Conservation (phyloP, 2,113 vertebrate species). For the Pachypanchax playfairii region DNA sequence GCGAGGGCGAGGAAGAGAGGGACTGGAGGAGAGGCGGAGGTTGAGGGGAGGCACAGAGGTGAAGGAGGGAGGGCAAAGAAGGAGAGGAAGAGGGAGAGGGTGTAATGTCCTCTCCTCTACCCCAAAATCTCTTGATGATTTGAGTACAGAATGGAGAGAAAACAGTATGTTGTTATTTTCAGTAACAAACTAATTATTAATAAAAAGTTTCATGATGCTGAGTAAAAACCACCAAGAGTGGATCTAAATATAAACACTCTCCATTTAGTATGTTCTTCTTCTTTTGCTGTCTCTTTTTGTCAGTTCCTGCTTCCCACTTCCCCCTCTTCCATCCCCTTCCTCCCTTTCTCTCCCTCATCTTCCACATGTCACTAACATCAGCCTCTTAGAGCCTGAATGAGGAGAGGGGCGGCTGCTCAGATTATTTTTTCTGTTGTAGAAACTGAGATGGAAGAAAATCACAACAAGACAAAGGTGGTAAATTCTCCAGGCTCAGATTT, state of each 20-base stretch:
- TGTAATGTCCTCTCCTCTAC: slow-evolving; percentile 19
- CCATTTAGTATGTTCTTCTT: slow-evolving; percentile 45
- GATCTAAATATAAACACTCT: slow-evolving; percentile 24
- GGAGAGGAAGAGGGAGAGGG: slow-evolving; percentile 53
- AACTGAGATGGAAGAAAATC: slow-evolving; percentile 12
- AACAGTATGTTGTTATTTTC: slow-evolving; percentile 25
- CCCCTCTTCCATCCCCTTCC: slow-evolving; percentile 28
- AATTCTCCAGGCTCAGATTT: slow-evolving; percentile 25
- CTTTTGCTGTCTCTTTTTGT: slow-evolving; percentile 24
- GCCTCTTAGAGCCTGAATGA: slow-evolving; percentile 30
- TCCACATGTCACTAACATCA: slow-evolving; percentile 32
- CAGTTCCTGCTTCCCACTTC: slow-evolving; percentile 13
- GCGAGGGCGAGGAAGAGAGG: slow-evolving; percentile 69
- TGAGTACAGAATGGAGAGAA: slow-evolving; percentile 16
- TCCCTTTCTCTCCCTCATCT: slow-evolving; percentile 42
- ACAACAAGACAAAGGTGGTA: slow-evolving; percentile 2
- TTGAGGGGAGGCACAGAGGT: slow-evolving; percentile 29
- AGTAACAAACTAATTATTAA: slow-evolving; percentile 19
- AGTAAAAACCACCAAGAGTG: slow-evolving; percentile 1
- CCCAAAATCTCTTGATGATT: slow-evolving; percentile 23
- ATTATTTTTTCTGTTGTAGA: slow-evolving; percentile 33
- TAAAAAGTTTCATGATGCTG: slow-evolving; percentile 32
- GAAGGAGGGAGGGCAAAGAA: slow-evolving; percentile 45
- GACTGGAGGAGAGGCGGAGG: slow-evolving; percentile 51
- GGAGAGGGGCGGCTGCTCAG: slow-evolving; percentile 21